Evolutionary conservation across 2,113 vertebrate genomes (phyloP).

Genomic region (Cathartes aura): DNA sequence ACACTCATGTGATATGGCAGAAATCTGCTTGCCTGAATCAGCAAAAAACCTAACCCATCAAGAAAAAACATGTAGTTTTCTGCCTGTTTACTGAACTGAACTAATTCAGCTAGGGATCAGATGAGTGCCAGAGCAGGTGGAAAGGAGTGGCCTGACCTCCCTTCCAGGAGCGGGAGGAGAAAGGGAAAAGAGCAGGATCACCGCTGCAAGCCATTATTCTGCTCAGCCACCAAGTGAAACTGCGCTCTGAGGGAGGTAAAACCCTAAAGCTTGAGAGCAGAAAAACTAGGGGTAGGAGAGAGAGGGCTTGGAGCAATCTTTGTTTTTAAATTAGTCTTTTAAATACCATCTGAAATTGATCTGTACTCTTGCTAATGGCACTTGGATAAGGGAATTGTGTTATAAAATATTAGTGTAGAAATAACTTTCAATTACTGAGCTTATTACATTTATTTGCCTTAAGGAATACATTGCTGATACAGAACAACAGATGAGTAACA

Average conservation of each 20-base stretch:
- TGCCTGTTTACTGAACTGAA: background rate
- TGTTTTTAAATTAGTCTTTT: background rate
- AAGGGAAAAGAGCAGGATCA: background rate
- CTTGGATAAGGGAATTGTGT: background rate
- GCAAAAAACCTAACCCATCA: background rate
- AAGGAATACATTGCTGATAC: background rate
- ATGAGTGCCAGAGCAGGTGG: background rate
- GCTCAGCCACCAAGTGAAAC: background rate
- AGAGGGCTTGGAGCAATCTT: background rate
- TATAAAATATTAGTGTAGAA: background rate
- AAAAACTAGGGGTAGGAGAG: background rate
- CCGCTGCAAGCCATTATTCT: background rate
- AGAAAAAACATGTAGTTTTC: background rate
- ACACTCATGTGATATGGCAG: accelerated
- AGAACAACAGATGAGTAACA: background rate
- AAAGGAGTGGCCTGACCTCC: background rate
- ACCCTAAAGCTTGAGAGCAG: background rate
- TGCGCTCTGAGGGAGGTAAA: background rate
- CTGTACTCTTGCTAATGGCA: background rate
- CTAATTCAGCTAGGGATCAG: background rate
- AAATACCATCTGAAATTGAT: background rate
- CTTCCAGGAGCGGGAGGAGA: background rate
- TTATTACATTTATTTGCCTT: background rate
- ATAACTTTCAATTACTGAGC: background rate
- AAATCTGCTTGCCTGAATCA: background rate